Evolutionary conservation across 2,113 vertebrate species (phyloP).

Genomic region (Chelonoidis abingdonii): DNA sequence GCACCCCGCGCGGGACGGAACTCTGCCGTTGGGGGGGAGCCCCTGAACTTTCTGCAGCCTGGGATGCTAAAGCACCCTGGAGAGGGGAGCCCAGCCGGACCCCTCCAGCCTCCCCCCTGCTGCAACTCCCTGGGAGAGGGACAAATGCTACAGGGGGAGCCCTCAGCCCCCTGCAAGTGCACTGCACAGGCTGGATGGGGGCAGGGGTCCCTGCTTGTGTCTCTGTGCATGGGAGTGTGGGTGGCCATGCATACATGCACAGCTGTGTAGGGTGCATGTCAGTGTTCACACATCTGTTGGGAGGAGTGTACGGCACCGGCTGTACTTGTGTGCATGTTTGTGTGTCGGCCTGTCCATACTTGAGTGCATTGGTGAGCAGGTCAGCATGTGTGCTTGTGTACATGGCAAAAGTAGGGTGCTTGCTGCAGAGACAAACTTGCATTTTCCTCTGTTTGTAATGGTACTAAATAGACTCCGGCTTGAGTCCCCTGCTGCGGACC

Average conservation of each 20-base stretch:
- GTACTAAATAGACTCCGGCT: neutral
- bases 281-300: neutral
- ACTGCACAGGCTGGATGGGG: neutral
- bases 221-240: neutral
- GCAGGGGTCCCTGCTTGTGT: rapidly evolving
- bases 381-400: rapidly evolving
- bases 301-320: neutral
- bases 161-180: neutral
- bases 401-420: too few relatives aligned
- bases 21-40: neutral
- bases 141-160: neutral
- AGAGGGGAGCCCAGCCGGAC: too few relatives aligned
- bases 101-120: too few relatives aligned
- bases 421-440: neutral
- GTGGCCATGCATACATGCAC: neutral
- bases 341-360: rapidly evolving
- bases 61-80: neutral
- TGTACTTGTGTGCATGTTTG: neutral
- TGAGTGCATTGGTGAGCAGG: rapidly evolving
- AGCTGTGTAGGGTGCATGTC: neutral
- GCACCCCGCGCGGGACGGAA: too few relatives aligned
- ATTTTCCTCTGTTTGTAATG: neutral
- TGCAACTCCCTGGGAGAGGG: too few relatives aligned
- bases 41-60: neutral
- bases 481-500: neutral